phyloP scores from a whole-genome alignment of 2,797 vertebrate genomes.

The Rhincodon typus region DNA sequence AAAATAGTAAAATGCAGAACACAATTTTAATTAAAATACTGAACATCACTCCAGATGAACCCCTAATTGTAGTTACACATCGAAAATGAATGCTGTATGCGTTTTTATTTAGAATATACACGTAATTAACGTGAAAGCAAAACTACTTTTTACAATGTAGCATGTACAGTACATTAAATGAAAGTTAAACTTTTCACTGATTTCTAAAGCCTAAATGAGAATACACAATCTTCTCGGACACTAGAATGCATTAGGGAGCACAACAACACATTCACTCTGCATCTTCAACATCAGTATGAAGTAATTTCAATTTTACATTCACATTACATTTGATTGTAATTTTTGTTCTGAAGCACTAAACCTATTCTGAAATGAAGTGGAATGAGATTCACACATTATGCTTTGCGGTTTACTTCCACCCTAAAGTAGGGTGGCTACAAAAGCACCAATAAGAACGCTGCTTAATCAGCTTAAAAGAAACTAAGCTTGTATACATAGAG shows the following conservation, averaged over 20 bases:
- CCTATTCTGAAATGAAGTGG: neutral
- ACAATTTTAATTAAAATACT: neutral
- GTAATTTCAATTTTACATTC: neutral
- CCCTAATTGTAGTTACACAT: neutral
- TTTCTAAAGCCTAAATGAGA: neutral
- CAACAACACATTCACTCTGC: neutral
- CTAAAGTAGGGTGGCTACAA: neutral
- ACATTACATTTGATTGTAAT: neutral
- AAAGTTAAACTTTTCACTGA: neutral
- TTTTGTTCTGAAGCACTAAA: neutral
- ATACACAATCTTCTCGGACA: neutral
- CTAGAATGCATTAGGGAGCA: neutral
- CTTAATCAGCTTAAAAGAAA: conserved; percentile 15
- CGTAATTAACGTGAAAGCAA: neutral
- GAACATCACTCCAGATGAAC: neutral
- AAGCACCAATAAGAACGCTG: neutral
- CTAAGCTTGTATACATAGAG: neutral
- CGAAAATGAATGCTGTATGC: neutral
- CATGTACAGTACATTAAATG: neutral
- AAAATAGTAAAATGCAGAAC: neutral
- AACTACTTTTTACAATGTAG: neutral
- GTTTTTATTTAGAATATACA: neutral
- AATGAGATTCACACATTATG: neutral
- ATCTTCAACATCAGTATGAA: neutral
- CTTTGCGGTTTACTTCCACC: neutral